These are phyloP conservation scores for Cheiracanthium punctorium DNA, from an alignment of 2,888 invertebrate genomes.

Conservation along the genomic window DNA sequence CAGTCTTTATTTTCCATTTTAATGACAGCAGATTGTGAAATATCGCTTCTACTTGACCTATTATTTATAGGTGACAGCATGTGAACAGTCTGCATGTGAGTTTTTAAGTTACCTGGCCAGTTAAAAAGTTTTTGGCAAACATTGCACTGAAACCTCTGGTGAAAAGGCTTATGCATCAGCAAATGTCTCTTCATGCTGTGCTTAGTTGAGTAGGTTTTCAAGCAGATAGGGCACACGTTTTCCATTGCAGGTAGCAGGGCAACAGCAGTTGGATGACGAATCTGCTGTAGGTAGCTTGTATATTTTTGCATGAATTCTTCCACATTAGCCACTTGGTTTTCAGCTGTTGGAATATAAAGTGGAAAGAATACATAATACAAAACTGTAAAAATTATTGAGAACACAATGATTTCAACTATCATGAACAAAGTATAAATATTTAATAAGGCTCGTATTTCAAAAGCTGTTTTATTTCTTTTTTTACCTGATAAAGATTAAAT, in stretches of 20 bases:
- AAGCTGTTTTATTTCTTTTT: too few relatives aligned
- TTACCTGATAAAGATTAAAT: too few relatives aligned
- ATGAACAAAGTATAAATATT: too few relatives aligned
- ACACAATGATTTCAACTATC: too few relatives aligned
- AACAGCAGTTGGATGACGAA: conserved; percentile 43
- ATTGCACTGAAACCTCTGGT: conserved; percentile 64
- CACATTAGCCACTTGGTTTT: conserved; percentile 64
- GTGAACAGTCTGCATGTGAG: conserved; percentile 71
- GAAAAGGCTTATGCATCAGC: conserved; percentile 71
- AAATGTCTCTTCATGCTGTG: conserved; percentile 71
- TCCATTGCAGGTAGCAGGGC: conserved; percentile 65
- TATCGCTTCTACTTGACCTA: conserved; percentile 16
- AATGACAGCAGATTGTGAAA: background rate
- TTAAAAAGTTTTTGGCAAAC: conserved; percentile 71
- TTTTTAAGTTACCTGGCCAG: conserved; percentile 71
- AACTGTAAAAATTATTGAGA: background rate
- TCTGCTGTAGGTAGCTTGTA: conserved; percentile 63
- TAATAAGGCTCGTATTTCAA: too few relatives aligned
- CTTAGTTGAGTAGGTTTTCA: conserved; percentile 71
- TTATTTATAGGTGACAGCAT: conserved; percentile 33
- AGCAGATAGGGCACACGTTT: conserved; percentile 70
- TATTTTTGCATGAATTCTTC: conserved; percentile 67
- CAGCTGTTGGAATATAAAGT: conserved; percentile 11
- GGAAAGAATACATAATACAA: background rate
- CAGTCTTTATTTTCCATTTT: background rate